Conservation (phyloP, 2,113 vertebrate species). For the Cranoglanis bouderius region DNA sequence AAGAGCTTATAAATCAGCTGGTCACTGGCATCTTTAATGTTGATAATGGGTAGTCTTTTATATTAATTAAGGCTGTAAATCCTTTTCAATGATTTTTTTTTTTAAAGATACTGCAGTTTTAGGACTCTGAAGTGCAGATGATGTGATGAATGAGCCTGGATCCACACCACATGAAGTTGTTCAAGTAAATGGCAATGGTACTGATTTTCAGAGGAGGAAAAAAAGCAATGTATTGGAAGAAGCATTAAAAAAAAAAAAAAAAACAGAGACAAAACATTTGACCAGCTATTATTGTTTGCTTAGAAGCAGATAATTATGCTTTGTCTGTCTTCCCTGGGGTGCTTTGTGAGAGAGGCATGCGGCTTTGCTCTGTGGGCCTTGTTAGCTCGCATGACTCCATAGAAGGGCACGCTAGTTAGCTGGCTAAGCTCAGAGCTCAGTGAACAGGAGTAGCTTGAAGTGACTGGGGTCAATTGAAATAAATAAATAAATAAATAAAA, state of each 20-base stretch:
- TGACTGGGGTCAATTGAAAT: not conserved
- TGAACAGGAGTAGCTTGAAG: not conserved
- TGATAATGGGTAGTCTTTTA: not conserved
- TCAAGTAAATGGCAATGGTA: not conserved
- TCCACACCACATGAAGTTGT: not conserved
- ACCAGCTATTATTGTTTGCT: slow-evolving; percentile 2
- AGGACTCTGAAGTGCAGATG: not conserved
- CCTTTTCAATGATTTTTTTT: not conserved
- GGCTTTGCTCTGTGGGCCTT: slow-evolving; percentile 22
- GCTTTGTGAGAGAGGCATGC: not conserved
- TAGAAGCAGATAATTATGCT: not conserved
- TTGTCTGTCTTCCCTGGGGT: slow-evolving; percentile 1
- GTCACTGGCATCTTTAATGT: not conserved
- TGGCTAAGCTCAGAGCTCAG: slow-evolving; percentile 10
- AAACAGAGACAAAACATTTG: not conserved
- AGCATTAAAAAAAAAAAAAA: not conserved
- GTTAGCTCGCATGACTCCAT: slow-evolving; percentile 27
- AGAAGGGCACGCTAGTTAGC: slow-evolving; percentile 20
- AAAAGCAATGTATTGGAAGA: not conserved
- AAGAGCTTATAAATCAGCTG: not conserved
- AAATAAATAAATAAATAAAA: not conserved
- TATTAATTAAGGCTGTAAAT: slow-evolving; percentile 5
- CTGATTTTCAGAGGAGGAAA: not conserved
- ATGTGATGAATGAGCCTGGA: not conserved
- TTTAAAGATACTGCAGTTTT: not conserved